Conservation (phyloP, 2,888 invertebrate species). For the Polietes domitor region DNA sequence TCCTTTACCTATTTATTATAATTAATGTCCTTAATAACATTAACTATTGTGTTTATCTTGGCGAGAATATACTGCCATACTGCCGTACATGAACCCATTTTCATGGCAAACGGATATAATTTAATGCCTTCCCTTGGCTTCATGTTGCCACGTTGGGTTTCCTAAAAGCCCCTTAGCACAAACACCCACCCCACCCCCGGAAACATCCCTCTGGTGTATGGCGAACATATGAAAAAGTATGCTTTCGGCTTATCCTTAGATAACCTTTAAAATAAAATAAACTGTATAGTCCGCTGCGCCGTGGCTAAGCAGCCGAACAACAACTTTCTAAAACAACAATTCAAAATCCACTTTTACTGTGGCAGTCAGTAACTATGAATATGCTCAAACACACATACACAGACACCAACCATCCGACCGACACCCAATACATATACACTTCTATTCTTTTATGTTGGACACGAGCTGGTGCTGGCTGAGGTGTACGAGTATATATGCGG, state of each 20-base stretch:
- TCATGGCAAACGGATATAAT: slow-evolving; percentile 6
- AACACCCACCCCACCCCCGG: not conserved
- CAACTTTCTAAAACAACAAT: slow-evolving; percentile 12
- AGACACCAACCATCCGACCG: not conserved
- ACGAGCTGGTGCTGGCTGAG: not conserved
- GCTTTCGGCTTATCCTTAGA: slow-evolving; percentile 38
- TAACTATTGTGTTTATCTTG: slow-evolving; percentile 29
- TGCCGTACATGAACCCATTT: not conserved
- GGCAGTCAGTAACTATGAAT: slow-evolving; percentile 8
- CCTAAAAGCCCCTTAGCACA: not conserved
- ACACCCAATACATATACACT: slow-evolving; percentile 2
- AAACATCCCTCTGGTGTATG: not conserved
- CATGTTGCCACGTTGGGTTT: not conserved
- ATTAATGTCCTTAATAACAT: slow-evolving; percentile 34
- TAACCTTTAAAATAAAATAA: slow-evolving; percentile 34
- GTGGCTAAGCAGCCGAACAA: slow-evolving; percentile 10
- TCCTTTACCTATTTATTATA: slow-evolving; percentile 18
- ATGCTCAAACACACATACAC: not conserved
- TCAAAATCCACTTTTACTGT: slow-evolving; percentile 4
- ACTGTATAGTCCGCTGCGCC: not conserved
- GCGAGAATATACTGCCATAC: not conserved
- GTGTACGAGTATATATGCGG: not conserved
- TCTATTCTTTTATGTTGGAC: not conserved
- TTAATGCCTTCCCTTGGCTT: not conserved
- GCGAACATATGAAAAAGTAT: slow-evolving; percentile 38